phyloP scores from a whole-genome alignment of 2,888 invertebrate genomes.

The Julus scandinavius region DNA sequence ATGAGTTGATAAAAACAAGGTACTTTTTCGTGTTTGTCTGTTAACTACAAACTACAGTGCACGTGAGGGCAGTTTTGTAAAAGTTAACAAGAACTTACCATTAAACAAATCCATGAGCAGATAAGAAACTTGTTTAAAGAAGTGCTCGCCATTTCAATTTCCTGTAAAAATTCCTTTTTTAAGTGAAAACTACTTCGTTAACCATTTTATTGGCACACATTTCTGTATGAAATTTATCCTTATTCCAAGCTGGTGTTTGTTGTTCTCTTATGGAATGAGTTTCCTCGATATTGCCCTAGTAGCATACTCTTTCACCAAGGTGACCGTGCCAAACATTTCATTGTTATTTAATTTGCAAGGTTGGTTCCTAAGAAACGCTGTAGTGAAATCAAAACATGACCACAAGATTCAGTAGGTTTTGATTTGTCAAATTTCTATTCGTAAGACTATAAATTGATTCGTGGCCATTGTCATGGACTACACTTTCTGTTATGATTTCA shows the following conservation, averaged over 20 bases:
- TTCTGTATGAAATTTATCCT: not conserved
- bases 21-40: too few relatives aligned
- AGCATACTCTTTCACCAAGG: conserved; percentile 14
- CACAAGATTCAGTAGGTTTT: not conserved
- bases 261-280: not conserved
- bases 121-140: not conserved
- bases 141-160: not conserved
- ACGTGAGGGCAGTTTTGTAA: not conserved
- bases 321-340: not conserved
- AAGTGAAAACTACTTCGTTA: not conserved
- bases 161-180: not conserved
- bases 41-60: too few relatives aligned
- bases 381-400: not conserved
- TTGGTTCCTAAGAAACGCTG: conserved; percentile 9
- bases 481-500: not conserved
- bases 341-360: not conserved
- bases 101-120: not conserved
- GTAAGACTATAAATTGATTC: not conserved
- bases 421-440: not conserved
- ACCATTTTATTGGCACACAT: not conserved
- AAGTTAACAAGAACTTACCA: not conserved
- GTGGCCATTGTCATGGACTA: not conserved
- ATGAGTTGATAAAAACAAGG: not conserved
- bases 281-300: conserved; percentile 9
- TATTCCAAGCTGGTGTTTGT: conserved; percentile 3